phyloP scores from a whole-genome alignment of 2,888 invertebrate genomes.

The Listrodromus nycthemerus region DNA sequence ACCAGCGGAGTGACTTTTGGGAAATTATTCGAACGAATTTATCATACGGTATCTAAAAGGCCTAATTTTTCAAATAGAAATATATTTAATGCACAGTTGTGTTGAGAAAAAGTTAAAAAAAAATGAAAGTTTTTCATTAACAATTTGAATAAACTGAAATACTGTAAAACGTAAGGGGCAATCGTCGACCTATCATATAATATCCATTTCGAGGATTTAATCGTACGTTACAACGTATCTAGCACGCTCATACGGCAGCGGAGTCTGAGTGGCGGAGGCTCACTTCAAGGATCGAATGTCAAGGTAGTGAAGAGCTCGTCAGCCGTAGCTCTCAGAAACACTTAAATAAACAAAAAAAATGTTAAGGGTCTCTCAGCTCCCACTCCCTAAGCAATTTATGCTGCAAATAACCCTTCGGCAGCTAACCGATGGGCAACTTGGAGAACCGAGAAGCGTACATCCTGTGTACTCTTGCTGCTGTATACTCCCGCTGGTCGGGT shows the following conservation, averaged over 20 bases:
- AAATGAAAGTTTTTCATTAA: neutral
- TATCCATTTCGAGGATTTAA: neutral
- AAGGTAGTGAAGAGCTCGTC: slow-evolving; percentile 34
- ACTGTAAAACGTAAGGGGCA: neutral
- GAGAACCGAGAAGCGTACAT: slow-evolving; percentile 21
- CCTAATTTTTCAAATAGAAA: neutral
- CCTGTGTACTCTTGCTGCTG: neutral
- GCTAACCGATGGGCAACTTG: slow-evolving; percentile 21
- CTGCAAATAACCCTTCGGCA: slow-evolving; percentile 54
- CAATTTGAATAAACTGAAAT: no score
- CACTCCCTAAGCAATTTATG: slow-evolving; percentile 35
- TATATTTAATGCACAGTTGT: neutral
- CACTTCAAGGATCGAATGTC: slow-evolving; percentile 50
- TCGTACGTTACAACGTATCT: slow-evolving; percentile 1
- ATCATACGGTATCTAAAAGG: neutral
- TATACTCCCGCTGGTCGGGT: slow-evolving; percentile 17
- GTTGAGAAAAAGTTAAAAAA: neutral
- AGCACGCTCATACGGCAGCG: slow-evolving; percentile 6
- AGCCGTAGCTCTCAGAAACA: slow-evolving; percentile 42
- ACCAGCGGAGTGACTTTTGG: neutral
- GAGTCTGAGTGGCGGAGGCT: slow-evolving; percentile 35
- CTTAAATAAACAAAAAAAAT: no score
- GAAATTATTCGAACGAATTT: neutral
- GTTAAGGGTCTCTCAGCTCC: slow-evolving; percentile 13
- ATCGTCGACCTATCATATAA: neutral